Evolutionary conservation across 2,888 invertebrate species (phyloP).

Genomic region (Drosophila antonietae): DNA sequence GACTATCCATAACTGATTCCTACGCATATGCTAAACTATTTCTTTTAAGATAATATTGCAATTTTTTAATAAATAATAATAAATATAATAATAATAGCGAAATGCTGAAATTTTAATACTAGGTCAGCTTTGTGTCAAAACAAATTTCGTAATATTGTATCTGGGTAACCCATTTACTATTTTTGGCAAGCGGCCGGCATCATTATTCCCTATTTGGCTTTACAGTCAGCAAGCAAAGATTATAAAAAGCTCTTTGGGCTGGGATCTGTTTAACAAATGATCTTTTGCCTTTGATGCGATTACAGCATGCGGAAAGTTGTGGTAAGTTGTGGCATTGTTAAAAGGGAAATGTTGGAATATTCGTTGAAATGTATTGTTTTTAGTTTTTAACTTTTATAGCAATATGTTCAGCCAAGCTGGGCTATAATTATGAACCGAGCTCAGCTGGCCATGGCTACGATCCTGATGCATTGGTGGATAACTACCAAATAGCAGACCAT

Average conservation of each 20-base stretch:
- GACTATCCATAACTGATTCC: constrained; percentile 41
- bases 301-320: constrained; percentile 60
- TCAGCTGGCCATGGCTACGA: constrained; percentile 21
- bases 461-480: not conserved
- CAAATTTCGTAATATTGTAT: constrained; percentile 39
- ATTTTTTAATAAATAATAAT: constrained; percentile 32
- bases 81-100: constrained; percentile 24
- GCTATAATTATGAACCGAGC: constrained; percentile 58
- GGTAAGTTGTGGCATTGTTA: constrained; percentile 39
- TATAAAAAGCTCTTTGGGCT: constrained; percentile 57
- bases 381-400: constrained; percentile 54
- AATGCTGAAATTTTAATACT: constrained; percentile 8
- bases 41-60: constrained; percentile 51
- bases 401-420: constrained; percentile 55
- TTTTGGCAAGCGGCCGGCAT: constrained; percentile 25
- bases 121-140: constrained; percentile 16
- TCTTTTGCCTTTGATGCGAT: constrained; percentile 33
- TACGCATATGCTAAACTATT: constrained; percentile 45
- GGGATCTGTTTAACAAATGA: constrained; percentile 37
- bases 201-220: constrained; percentile 41
- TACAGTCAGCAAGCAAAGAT: constrained; percentile 34
- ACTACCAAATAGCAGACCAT: constrained; percentile 23
- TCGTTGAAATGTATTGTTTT: not conserved
- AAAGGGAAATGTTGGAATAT: not conserved
- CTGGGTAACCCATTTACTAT: constrained; percentile 57